A percentile compares a stretch with the other conserved stretches of the same genome.
Evolutionary conservation across 2,888 invertebrate species (phyloP).

Genomic region (Bombylius major): DNA sequence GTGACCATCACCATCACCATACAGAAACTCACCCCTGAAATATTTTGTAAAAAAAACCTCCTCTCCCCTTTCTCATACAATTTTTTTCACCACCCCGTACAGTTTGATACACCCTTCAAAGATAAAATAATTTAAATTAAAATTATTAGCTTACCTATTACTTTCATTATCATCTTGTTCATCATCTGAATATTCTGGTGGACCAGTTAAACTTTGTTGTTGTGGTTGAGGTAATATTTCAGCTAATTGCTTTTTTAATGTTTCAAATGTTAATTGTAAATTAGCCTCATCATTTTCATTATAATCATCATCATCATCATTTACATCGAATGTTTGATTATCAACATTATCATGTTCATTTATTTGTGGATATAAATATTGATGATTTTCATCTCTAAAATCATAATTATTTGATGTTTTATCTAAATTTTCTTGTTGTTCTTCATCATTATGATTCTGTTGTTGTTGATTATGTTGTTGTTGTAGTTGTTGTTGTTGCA

Average conservation of each 20-base stretch:
- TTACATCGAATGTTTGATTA: constrained; percentile 13
- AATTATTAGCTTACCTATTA: constrained; percentile 6
- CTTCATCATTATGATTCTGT: no score
- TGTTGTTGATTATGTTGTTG: neutral
- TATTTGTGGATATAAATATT: constrained; percentile 15
- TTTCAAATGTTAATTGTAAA: constrained; percentile 16
- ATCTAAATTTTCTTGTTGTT: no score
- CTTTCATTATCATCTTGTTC: constrained; percentile 13
- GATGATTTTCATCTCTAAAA: constrained; percentile 5
- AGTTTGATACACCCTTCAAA: no score
- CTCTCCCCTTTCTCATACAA: no score
- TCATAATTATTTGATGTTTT: neutral
- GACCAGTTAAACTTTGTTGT: constrained; percentile 12
- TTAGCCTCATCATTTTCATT: constrained; percentile 14
- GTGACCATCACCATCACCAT: no score
- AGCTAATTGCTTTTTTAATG: constrained; percentile 17
- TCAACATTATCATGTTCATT: constrained; percentile 1
- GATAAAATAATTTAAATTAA: no score
- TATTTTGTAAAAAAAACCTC: no score
- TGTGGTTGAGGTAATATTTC: constrained; percentile 16
- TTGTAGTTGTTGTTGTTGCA: neutral
- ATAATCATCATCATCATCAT: constrained; percentile 4
- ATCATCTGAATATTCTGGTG: constrained; percentile 16
- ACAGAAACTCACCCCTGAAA: no score
- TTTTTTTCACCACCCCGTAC: no score